These are phyloP conservation scores for Caenorhabditis wallacei DNA, from an alignment of 2,888 invertebrate species.

Conservation along the genomic window DNA sequence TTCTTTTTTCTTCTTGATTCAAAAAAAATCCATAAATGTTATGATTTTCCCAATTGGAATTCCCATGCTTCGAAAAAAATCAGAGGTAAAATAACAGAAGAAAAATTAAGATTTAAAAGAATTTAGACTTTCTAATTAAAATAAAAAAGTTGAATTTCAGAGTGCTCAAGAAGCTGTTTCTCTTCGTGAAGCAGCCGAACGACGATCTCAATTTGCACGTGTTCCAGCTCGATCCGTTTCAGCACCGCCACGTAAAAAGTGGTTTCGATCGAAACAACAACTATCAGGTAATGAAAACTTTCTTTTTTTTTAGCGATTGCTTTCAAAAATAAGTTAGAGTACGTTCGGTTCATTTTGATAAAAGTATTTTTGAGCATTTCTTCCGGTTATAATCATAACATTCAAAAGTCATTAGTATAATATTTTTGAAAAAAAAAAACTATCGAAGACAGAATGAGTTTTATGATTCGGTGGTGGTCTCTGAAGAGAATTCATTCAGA, in stretches of 20 bases:
- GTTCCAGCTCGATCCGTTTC: conserved; percentile 68
- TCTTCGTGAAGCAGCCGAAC: conserved; percentile 68
- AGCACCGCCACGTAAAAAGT: conserved; percentile 71
- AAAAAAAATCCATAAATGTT: conserved; percentile 14
- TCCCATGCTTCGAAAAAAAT: conserved; percentile 47
- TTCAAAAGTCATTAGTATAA: neutral
- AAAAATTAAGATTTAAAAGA: neutral
- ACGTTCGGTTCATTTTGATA: too few species aligned
- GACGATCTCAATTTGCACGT: conserved; percentile 68
- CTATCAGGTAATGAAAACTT: conserved; percentile 33
- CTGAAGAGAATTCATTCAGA: too few species aligned
- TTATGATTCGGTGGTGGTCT: too few species aligned
- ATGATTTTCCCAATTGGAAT: conserved; percentile 66
- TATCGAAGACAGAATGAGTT: too few species aligned
- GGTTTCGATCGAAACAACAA: conserved; percentile 66
- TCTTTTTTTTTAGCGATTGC: too few species aligned
- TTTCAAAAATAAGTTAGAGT: too few species aligned
- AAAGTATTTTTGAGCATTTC: too few species aligned
- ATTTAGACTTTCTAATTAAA: neutral
- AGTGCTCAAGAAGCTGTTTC: conserved; percentile 66
- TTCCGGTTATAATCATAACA: too few species aligned
- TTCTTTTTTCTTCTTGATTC: conserved; percentile 13
- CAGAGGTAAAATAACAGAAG: conserved; percentile 30
- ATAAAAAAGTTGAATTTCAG: conserved; percentile 37
- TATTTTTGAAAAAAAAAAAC: too few species aligned